These are phyloP conservation scores for Eolophus roseicapilla DNA, from an alignment of 2,113 vertebrate species.

Conservation along the genomic window DNA sequence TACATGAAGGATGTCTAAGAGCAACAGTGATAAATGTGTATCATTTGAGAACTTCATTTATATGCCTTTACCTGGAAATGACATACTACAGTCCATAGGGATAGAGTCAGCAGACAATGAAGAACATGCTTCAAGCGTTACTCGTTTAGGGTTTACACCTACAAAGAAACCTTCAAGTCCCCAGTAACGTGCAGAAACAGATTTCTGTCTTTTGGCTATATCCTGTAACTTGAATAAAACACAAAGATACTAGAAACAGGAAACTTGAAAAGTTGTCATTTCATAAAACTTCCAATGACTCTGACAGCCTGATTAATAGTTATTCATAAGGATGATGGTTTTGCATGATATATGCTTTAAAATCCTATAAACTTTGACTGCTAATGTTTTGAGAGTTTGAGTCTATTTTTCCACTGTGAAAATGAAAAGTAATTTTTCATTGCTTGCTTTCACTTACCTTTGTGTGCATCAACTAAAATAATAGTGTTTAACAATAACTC, in stretches of 20 bases:
- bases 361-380: background rate
- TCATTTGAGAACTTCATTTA: background rate
- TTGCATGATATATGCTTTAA: background rate
- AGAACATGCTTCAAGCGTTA: background rate
- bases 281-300: background rate
- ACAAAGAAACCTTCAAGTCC: constrained; percentile 74
- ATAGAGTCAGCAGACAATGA: background rate
- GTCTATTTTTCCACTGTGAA: background rate
- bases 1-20: background rate
- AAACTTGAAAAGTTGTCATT: background rate
- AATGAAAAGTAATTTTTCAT: background rate
- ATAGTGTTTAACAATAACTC: background rate
- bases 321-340: background rate
- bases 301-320: background rate
- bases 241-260: background rate
- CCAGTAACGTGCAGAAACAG: constrained; percentile 16
- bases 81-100: background rate
- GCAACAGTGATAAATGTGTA: background rate
- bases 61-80: constrained; percentile 60
- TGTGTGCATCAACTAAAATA: background rate
- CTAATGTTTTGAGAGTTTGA: background rate
- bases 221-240: constrained; percentile 62
- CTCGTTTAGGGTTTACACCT: constrained; percentile 2
- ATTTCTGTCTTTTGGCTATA: constrained; percentile 59
- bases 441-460: background rate